Base-by-base conservation (phyloP, 2,888 invertebrate genomes). In the Hoplodrina blanda region DNA sequence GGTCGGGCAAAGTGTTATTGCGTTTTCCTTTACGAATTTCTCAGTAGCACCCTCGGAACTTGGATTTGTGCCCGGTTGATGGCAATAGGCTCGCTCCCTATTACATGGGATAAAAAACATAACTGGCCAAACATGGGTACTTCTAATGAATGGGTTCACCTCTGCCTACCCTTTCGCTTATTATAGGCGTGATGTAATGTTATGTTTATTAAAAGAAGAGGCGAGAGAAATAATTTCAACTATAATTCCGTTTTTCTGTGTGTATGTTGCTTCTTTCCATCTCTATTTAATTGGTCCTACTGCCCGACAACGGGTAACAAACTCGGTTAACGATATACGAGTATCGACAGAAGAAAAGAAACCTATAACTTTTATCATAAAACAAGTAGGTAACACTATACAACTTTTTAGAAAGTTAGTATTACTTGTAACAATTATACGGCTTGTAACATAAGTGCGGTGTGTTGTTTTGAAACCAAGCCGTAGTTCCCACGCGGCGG, bases 401-500 rank as follows among this genome's bases (percentile, higher is more conserved):
- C 78, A 73, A 66, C 70, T 79, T 82, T 83, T 86, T 86, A 86
- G 85, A 86, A 86, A 82, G 84, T 79, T 65, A 70, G 68, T 80
- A 70, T 78, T 73, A 78, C 78, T 84, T 84, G 85, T 85, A 82
- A 84, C 81, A 87, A 86, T 82, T 83, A 86, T 83, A 81, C 72
- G 62, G 65, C 73, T 44, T 80, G 80, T 86, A 85, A 85, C 83
- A 78, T 84, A 80, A 82, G 82, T 76, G 78, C 76, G 75, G 64
- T 57, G 73, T 77, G 79, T 78, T 76, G 73, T 77, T 76, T 76
- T 79, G 85, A 83, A 88, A 88, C 83, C 82, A 74, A 86, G 86
- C 81, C 78, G 73, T 73, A 63, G 81, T 88, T 90, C 90, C 87
- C 89, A 90, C 90, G 89, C 84, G 80, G 80, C 77, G 85, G 82